Evolutionary conservation across 2,113 vertebrate species (phyloP), one percentile per base, ranked within the genome.

Genomic region (Peromyscus polionotus): DNA sequence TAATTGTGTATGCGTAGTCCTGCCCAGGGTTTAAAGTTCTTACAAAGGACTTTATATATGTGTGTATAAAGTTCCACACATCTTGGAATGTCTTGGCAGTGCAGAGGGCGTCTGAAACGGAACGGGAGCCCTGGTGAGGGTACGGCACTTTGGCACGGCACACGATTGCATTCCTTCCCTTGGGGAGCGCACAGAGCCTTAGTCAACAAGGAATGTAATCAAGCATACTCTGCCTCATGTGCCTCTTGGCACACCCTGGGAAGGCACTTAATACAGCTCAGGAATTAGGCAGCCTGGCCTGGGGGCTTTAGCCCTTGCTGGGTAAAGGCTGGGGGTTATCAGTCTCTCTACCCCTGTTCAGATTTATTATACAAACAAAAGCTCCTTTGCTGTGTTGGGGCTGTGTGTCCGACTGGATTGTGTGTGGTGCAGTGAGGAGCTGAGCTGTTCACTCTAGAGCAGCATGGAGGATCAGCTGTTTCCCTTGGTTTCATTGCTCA

Each of bases 291-390:
- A 92, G 63, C 72, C 22, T 1, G 0, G 73, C 61, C 51, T 63
- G 59, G 90, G 92, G 94, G 90, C 93, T 83, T 86, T 94, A 89
- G 70, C n/a, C 48, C 68, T 84, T 93, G 57, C 92, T 92, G 84
- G 48, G 14, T 89, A 31, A 65, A 83, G 20, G 28, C 28, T 48
- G 31, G 67, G 36, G 81, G 96, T 94, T 97, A 93, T 90, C 96
- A 97, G 95, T 91, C 68, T 86, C 83, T 89, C 42, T 92, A 67
- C 72, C n/a, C 11, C 45, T 31, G 51, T 90, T 91, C 45, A 61
- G 75, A 61, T 93, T 92, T 95, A 90, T 48, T 97, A 16, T 86
- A 51, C 79, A 92, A 90, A 90, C 87, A 96, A 54, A 95, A 88
- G 45, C 92, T 88, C 92, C 90, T 90, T 70, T 90, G 87, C n/a